phyloP scores from a whole-genome alignment of 2,888 invertebrate species.

The Lasioglossum oenotherae region DNA sequence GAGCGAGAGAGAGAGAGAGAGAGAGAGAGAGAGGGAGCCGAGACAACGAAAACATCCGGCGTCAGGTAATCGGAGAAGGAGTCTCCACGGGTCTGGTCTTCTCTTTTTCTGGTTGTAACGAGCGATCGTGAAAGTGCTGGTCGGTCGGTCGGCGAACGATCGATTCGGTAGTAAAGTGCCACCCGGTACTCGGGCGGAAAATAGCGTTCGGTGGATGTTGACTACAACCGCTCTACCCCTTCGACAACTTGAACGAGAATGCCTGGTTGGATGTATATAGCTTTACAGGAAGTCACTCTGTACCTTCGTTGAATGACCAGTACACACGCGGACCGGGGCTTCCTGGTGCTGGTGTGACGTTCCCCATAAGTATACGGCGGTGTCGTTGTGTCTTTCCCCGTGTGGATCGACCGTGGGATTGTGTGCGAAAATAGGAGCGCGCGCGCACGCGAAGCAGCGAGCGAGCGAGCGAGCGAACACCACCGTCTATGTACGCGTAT shows the following conservation, averaged over 20 bases:
- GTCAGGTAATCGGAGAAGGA: neutral
- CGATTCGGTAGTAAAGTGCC: conserved; percentile 69
- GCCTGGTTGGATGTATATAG: conserved; percentile 74
- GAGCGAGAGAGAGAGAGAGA: neutral
- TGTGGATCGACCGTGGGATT: conserved; percentile 19
- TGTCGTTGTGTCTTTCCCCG: conserved; percentile 49
- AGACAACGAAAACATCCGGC: conserved; percentile 24
- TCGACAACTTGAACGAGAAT: conserved; percentile 75
- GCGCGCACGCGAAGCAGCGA: conserved; percentile 4
- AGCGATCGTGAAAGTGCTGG: conserved; percentile 54
- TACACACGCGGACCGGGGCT: conserved; percentile 55
- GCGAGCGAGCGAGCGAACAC: neutral
- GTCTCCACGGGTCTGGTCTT: neutral
- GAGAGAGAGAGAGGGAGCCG: neutral
- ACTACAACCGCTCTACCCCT: conserved; percentile 70
- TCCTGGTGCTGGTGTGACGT: conserved; percentile 40
- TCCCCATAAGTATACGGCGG: conserved; percentile 44
- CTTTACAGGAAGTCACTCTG: conserved; percentile 77
- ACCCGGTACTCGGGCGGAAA: conserved; percentile 73
- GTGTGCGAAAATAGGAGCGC: conserved; percentile 29
- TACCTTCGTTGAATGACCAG: conserved; percentile 75
- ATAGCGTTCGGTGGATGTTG: conserved; percentile 74
- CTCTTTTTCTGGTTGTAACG: conserved; percentile 24
- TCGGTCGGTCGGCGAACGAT: conserved; percentile 51
- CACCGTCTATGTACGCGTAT: conserved; percentile 54